These are phyloP conservation scores for Diacarnus erythraeanus DNA, from an alignment of 37 sponge, comb jelly and placozoan genomes.

Conservation along the genomic window DNA sequence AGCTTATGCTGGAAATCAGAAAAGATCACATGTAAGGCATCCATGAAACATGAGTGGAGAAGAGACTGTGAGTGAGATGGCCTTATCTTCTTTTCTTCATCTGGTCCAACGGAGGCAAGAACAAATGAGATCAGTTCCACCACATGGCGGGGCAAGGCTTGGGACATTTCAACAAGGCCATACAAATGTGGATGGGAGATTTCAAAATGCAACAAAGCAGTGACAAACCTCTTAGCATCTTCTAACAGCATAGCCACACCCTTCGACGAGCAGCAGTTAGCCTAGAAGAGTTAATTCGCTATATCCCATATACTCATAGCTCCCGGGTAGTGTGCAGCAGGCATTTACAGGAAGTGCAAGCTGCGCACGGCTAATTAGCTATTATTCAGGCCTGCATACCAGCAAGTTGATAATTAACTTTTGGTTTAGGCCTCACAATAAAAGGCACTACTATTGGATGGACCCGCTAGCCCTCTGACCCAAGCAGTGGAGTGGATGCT, in stretches of 20 bases:
- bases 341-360: background rate
- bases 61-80: too few species aligned
- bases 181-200: background rate
- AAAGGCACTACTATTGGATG: background rate
- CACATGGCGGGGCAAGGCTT: background rate
- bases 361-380: background rate
- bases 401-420: background rate
- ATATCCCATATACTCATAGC: background rate
- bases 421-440: background rate
- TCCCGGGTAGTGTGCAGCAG: background rate
- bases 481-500: too few species aligned
- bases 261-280: background rate
- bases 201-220: background rate
- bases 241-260: background rate
- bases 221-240: background rate
- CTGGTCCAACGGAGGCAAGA: background rate
- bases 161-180: background rate
- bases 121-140: background rate
- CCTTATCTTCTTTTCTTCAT: background rate
- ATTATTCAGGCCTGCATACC: background rate
- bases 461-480: too few species aligned
- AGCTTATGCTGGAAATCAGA: background rate
- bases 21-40: background rate
- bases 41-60: background rate
- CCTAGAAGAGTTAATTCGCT: background rate